Evolutionary conservation across 1,140 invertebrate genomes (phyloP), one percentile per base, ranked within the genome.

Genomic region (Penaeus vannamei): DNA sequence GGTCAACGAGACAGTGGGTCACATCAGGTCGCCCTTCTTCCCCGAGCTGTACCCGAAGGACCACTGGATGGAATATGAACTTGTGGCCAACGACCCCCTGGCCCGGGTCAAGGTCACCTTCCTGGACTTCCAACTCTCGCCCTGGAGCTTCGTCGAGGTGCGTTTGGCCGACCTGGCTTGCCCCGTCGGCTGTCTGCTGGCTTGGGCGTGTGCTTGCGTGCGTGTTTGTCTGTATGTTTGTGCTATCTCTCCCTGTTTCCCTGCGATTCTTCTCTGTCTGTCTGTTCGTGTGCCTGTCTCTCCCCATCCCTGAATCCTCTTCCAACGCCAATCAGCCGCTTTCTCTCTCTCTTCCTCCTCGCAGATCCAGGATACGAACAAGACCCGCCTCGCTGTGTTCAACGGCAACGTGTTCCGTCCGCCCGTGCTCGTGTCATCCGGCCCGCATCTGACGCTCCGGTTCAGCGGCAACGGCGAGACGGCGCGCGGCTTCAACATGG

Each of bases 381-480:
- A 95, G 17, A 94, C 95, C 92, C 94, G 95, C 86, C 91, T 96
- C 84, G 94, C 95, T 72, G 95, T 95, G 2, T 95, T 94, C 88
- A 95, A 94, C 66, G 96, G 96, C 1, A 94, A 94, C 23, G 93
- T 94, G 89, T 96, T 96, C 93, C 94, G 96, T 17, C 96, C 96
- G 1, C 95, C 95, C 10, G 94, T 96, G 29, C 94, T 96, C 29
- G 93, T 95, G 7, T 95, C 95, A 84, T 94, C 94, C 7, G 95
- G 96, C 0, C 94, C 95, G 36, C 94, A 94, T 0, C 92, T 96
- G 69, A 93, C 95, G 22, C 93, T 96, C 26, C 94, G 95, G 91
- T 96, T 96, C 92, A 95, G 95, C 90, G 96, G 95, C 2, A 96
- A 96, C 92, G 95, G 95, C 0, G 95, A 94, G 26, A 95, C 95